A percentile compares a stretch with the other conserved stretches of the same genome.
Evolutionary conservation across 2,797 vertebrate genomes (phyloP).

Genomic region (Myiothlypis coronata): DNA sequence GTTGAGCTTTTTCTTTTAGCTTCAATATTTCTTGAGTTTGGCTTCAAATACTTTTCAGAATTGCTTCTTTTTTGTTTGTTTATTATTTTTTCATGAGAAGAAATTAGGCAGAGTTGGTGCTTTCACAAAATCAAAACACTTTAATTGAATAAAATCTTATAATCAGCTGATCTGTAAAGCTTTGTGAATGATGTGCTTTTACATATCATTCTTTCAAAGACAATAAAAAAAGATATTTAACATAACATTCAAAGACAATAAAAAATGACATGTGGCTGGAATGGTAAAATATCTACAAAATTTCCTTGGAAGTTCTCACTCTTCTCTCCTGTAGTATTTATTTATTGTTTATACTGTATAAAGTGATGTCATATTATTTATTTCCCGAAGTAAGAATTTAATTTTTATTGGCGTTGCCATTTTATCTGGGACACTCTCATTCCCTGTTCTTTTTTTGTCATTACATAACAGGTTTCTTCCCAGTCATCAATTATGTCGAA

Average conservation of each 20-base stretch:
- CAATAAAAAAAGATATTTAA: background rate
- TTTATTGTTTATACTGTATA: background rate
- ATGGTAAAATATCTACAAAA: background rate
- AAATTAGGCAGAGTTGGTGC: background rate
- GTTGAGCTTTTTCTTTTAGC: background rate
- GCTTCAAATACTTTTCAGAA: background rate
- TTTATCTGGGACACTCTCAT: background rate
- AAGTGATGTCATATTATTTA: background rate
- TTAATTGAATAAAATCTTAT: background rate
- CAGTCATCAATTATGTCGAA: background rate
- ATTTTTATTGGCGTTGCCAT: background rate
- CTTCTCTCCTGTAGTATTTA: background rate
- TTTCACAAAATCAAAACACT: background rate
- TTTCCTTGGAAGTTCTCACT: background rate
- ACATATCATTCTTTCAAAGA: background rate
- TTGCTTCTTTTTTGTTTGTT: background rate
- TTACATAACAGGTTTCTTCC: background rate
- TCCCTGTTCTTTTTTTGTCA: background rate
- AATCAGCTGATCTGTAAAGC: background rate
- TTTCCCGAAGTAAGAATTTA: background rate
- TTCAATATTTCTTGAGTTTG: background rate
- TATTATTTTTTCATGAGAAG: background rate
- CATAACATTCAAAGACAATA: background rate
- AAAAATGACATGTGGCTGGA: background rate
- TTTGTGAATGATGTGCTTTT: background rate